These are phyloP conservation scores for Oxygymnocypris stewartii DNA, from an alignment of 2,113 vertebrate species.

Conservation along the genomic window DNA sequence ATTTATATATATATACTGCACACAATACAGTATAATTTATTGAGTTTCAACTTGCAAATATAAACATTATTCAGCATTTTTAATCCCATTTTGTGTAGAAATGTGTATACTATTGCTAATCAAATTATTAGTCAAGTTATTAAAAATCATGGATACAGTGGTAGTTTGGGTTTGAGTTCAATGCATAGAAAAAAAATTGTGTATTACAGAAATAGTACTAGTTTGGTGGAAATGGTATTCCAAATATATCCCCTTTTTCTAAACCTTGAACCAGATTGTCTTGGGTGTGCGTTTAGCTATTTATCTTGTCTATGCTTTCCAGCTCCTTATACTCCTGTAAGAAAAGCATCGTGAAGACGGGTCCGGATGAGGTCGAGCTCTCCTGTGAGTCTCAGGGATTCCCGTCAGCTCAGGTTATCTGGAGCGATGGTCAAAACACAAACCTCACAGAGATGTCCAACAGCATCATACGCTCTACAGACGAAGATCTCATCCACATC, in stretches of 20 bases:
- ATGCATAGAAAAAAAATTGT: background rate
- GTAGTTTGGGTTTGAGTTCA: background rate
- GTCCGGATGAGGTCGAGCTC: slow-evolving; percentile 67
- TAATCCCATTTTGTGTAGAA: no score
- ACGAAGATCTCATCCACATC: slow-evolving; percentile 73
- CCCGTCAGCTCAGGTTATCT: slow-evolving; percentile 77
- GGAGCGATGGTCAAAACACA: slow-evolving; percentile 68
- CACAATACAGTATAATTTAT: no score
- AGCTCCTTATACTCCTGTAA: slow-evolving; percentile 66
- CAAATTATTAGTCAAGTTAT: no score
- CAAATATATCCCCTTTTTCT: background rate
- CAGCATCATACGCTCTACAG: slow-evolving; percentile 59
- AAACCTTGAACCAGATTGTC: background rate
- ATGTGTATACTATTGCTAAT: no score
- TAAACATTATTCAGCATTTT: no score
- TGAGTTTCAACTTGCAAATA: no score
- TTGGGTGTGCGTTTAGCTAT: background rate
- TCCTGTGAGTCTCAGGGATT: slow-evolving; percentile 83
- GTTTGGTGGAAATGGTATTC: background rate
- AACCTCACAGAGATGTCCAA: slow-evolving; percentile 63
- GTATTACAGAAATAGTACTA: background rate
- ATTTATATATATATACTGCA: no score
- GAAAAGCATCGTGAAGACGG: slow-evolving; percentile 53
- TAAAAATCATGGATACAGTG: no score
- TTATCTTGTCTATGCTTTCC: background rate